Percentiles rank a stretch among this genome's conserved stretches.
Evolutionary conservation across 2,113 vertebrate species (phyloP).

Genomic region (Ranitomeya variabilis): DNA sequence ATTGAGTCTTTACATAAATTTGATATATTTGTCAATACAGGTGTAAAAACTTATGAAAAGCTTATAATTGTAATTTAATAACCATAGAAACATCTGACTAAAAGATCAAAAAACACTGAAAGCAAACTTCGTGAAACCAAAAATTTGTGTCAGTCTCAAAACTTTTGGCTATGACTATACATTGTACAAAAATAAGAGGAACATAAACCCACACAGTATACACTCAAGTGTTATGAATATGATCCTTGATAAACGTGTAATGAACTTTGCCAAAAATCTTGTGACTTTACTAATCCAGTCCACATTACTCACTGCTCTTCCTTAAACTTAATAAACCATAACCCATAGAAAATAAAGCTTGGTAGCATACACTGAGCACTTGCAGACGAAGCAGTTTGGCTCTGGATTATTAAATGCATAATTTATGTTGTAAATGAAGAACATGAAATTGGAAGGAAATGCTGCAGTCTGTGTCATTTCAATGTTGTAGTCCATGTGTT

Average conservation of each 20-base stretch:
- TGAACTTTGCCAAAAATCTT: not conserved
- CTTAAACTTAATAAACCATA: conserved; percentile 41
- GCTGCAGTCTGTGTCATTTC: not conserved
- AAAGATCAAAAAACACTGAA: too few species aligned
- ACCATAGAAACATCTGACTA: too few species aligned
- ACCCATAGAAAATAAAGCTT: conserved; percentile 37
- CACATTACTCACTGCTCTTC: conserved; percentile 1
- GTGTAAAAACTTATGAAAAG: too few species aligned
- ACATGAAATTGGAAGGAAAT: conserved; percentile 1
- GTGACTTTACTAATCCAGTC: not conserved
- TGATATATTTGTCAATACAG: too few species aligned
- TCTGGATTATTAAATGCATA: not conserved
- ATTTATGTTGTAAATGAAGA: conserved; percentile 14
- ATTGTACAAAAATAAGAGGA: not conserved
- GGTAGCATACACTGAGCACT: not conserved
- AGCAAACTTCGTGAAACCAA: too few species aligned
- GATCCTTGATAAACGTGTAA: not conserved
- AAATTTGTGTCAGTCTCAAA: too few species aligned
- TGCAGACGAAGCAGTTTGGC: not conserved
- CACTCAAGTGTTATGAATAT: conserved; percentile 25
- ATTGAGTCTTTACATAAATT: too few species aligned
- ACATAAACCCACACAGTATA: not conserved
- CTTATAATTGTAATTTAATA: too few species aligned
- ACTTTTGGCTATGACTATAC: too few species aligned
- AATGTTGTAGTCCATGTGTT: not conserved